phyloP scores from a whole-genome alignment of 1,140 invertebrate genomes.

The Whitmania pigra region DNA sequence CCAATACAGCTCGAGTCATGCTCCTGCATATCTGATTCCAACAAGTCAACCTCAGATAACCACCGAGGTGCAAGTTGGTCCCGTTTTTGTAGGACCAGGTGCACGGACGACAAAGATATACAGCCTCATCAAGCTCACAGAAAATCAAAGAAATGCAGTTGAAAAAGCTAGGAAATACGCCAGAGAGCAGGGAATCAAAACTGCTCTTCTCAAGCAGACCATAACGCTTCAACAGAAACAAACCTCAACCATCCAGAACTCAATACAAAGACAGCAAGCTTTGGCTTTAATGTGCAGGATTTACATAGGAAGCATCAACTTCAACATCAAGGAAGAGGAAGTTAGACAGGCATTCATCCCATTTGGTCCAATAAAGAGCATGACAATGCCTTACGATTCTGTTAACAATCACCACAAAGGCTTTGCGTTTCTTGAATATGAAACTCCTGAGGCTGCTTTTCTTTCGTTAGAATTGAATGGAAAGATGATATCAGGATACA shows the following conservation, averaged over 20 bases:
- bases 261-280: slow-evolving; percentile 6
- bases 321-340: slow-evolving; percentile 96
- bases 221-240: slow-evolving; percentile 83
- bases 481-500: slow-evolving; percentile 89
- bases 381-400: slow-evolving; percentile 99
- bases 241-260: background rate
- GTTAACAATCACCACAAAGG: slow-evolving; percentile 98
- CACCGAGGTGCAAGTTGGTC: slow-evolving; percentile 60
- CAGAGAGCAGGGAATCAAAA: slow-evolving; percentile 97
- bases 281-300: slow-evolving; percentile 55
- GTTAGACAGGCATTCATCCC: slow-evolving; percentile 92
- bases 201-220: slow-evolving; percentile 96
- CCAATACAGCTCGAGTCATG: no score
- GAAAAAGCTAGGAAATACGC: slow-evolving; percentile 86
- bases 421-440: slow-evolving; percentile 98
- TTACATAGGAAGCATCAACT: slow-evolving; percentile 97
- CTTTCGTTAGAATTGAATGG: slow-evolving; percentile 98
- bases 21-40: no score
- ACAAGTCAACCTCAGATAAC: slow-evolving; percentile 23
- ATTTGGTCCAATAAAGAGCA: slow-evolving; percentile 98
- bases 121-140: background rate
- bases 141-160: background rate
- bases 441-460: slow-evolving; percentile 96
- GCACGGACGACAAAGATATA: slow-evolving; percentile 42
- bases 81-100: slow-evolving; percentile 65